phyloP scores from a whole-genome alignment of 2,797 vertebrate genomes.

The Austrolebias charrua region DNA sequence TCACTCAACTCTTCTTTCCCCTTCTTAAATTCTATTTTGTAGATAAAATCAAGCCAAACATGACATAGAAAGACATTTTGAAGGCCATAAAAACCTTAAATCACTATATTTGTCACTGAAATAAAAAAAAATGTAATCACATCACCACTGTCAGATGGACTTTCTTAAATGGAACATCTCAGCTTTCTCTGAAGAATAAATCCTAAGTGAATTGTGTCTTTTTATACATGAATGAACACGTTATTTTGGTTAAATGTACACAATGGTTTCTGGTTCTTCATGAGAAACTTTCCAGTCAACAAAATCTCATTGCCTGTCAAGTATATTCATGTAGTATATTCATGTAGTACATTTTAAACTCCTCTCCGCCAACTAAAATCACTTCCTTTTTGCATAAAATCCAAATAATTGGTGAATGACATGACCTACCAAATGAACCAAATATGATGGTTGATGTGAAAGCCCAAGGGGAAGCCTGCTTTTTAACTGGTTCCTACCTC shows the following conservation, averaged over 20 bases:
- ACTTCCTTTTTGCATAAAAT: slow-evolving; percentile 81
- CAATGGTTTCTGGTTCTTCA: slow-evolving; percentile 47
- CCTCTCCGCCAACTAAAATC: slow-evolving; percentile 72
- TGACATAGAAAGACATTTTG: slow-evolving; percentile 27
- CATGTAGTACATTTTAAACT: slow-evolving; percentile 62
- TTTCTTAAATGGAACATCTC: slow-evolving; percentile 51
- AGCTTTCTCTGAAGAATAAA: slow-evolving; percentile 50
- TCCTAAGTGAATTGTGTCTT: slow-evolving; percentile 28
- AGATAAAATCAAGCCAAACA: slow-evolving; percentile 33
- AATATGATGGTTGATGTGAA: slow-evolving; percentile 74
- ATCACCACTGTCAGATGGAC: slow-evolving; percentile 42
- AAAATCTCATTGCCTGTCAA: slow-evolving; percentile 73
- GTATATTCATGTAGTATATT: slow-evolving; percentile 66
- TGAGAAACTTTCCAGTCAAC: slow-evolving; percentile 46
- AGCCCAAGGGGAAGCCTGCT: slow-evolving; percentile 70
- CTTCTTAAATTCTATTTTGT: slow-evolving; percentile 38
- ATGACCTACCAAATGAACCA: slow-evolving; percentile 75
- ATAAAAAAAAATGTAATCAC: slow-evolving; percentile 36
- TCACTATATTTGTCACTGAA: slow-evolving; percentile 32
- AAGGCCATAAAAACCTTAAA: slow-evolving; percentile 51
- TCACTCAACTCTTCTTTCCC: slow-evolving; percentile 27
- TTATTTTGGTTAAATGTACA: slow-evolving; percentile 26
- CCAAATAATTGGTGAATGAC: slow-evolving; percentile 81
- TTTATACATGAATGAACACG: slow-evolving; percentile 43
- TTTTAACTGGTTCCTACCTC: slow-evolving; percentile 72